Evolutionary conservation across 2,797 vertebrate species (phyloP).

Genomic region (Epinephelus coioides): DNA sequence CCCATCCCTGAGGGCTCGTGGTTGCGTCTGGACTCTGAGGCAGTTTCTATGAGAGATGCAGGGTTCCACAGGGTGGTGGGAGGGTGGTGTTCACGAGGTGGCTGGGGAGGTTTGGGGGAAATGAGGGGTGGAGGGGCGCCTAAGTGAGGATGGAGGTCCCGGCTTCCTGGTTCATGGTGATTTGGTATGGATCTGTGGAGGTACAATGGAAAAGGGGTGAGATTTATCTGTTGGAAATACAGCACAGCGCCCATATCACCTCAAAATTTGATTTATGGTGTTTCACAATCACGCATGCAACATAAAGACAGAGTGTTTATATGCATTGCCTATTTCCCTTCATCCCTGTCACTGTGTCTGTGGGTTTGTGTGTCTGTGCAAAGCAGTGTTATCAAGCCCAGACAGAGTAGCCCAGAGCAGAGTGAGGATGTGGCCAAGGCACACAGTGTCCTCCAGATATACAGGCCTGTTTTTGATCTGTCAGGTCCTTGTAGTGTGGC

Average conservation of each 20-base stretch:
- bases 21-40: slow-evolving; percentile 87
- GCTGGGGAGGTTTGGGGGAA: slow-evolving; percentile 94
- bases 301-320: slow-evolving; percentile 23
- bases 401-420: slow-evolving; percentile 75
- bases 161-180: slow-evolving; percentile 88
- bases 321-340: slow-evolving; percentile 40
- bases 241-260: slow-evolving; percentile 9
- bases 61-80: slow-evolving; percentile 96
- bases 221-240: slow-evolving; percentile 34
- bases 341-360: slow-evolving; percentile 52
- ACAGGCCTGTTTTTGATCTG: slow-evolving; percentile 73
- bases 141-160: slow-evolving; percentile 91
- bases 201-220: slow-evolving; percentile 37
- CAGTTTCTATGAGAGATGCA: slow-evolving; percentile 91
- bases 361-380: slow-evolving; percentile 51
- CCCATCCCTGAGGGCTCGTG: slow-evolving; percentile 84
- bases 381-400: slow-evolving; percentile 75
- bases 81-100: slow-evolving; percentile 85
- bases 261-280: slow-evolving; percentile 24
- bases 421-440: slow-evolving; percentile 74
- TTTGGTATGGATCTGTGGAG: slow-evolving; percentile 86
- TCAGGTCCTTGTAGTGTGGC: slow-evolving; percentile 63
- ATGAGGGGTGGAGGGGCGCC: slow-evolving; percentile 96
- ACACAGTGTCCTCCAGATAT: slow-evolving; percentile 74
- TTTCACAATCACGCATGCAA: slow-evolving; percentile 24